Base-by-base conservation (phyloP, 2,113 vertebrate species). In the Leucosticte australis region DNA sequence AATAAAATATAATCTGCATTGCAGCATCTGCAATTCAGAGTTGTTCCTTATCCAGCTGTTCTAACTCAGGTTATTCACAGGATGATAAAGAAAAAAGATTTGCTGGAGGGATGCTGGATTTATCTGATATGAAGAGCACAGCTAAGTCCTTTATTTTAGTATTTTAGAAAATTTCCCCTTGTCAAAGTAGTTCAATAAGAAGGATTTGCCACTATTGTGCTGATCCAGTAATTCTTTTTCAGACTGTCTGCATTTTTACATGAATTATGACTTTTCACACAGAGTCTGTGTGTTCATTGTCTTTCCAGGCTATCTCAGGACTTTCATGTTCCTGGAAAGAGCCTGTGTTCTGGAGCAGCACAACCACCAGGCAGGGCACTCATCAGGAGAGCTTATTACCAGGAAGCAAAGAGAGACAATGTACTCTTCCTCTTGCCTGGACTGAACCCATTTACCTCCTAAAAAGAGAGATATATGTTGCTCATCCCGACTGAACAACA, bases 1-100 rank as follows among this genome's bases (percentile, higher is more conserved):
- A 97, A 98, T 98, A 98, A 97, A 98, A 98, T 97, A 97, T 96
- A 98, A 97, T 97, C 95, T 86, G 81, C 97, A 97, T 83, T 96
- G 97, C 96, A 96, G 96, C 97, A 98, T 98, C 97, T 97, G 97
- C 90, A 97, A 93, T 92, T 94, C 78, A 94, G 80, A 94, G 81
- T 87, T 93, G 89, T 95, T 97, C 96, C 84, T 95, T 86, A 90
- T 77, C 96, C 97, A 98, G 96, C 95, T 97, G 97, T 93, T 97
- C 65, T 67, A 96, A 92, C 81, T 94, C 92, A 81, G 94, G 83
- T 83, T 97, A 96, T 96, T 89, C 67, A 37, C 52, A 90, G 75
- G 95, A 97, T 85, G 83, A 95, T 83, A 64, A 96, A 75, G 74
- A 87, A 92, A 56, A 86, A 42, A 87, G 24, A 59, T 44, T 75